These are phyloP conservation scores for Andricus quercusramuli DNA, from an alignment of 2,888 invertebrate species.

Conservation along the genomic window DNA sequence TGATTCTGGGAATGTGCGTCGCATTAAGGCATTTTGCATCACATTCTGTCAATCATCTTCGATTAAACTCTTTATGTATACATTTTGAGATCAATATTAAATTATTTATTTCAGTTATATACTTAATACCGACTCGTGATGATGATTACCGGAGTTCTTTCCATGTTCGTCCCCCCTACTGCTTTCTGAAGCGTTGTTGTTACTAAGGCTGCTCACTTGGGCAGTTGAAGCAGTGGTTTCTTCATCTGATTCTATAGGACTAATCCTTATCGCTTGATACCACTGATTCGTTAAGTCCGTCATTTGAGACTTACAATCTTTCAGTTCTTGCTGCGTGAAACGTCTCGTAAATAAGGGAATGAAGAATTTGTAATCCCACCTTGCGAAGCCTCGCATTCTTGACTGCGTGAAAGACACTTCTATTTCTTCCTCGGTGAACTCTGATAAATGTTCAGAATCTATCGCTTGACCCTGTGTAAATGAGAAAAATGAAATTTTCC, in stretches of 20 bases:
- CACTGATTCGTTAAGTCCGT: conserved; percentile 97
- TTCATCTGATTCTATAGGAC: conserved; percentile 92
- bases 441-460: conserved; percentile 95
- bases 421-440: conserved; percentile 94
- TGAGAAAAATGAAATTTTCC: neutral
- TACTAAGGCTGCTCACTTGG: conserved; percentile 67
- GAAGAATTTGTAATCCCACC: conserved; percentile 94
- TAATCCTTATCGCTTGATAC: conserved; percentile 96
- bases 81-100: conserved; percentile 12
- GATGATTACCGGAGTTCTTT: conserved; percentile 53
- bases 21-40: conserved; percentile 30
- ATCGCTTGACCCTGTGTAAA: conserved; percentile 87
- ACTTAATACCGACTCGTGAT: conserved; percentile 66
- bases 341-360: conserved; percentile 97
- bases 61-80: neutral
- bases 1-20: neutral
- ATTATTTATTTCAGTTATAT: conserved; percentile 53
- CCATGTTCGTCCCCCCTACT: conserved; percentile 57
- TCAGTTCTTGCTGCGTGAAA: conserved; percentile 96
- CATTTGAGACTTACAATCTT: conserved; percentile 98
- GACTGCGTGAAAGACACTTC: conserved; percentile 92
- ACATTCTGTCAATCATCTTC: conserved; percentile 8
- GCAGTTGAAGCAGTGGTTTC: conserved; percentile 76
- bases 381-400: conserved; percentile 91
- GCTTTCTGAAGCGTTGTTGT: conserved; percentile 60